Evolutionary conservation across 2,797 vertebrate genomes (phyloP).

Genomic region (Pantherophis vulpinus): DNA sequence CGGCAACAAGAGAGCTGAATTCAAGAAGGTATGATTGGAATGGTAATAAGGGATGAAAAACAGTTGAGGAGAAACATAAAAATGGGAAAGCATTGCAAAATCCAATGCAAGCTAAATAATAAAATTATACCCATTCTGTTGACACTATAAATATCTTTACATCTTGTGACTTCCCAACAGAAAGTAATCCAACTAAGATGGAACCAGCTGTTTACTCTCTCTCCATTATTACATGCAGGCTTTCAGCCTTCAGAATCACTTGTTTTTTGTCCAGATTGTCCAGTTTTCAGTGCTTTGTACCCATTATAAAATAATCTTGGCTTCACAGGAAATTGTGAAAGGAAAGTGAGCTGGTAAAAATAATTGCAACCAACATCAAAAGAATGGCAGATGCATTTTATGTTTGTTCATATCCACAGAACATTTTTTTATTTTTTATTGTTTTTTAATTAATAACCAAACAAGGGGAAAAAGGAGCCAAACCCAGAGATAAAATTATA

Average conservation of each 20-base stretch:
- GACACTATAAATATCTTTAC: neutral
- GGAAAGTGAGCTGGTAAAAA: neutral
- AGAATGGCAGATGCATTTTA: neutral
- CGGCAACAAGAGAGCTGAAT: neutral
- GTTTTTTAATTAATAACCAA: neutral
- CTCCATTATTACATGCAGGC: neutral
- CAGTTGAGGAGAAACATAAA: neutral
- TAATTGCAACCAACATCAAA: neutral
- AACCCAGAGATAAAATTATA: neutral
- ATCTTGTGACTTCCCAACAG: neutral
- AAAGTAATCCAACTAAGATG: neutral
- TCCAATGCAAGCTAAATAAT: neutral
- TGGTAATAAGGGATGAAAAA: neutral
- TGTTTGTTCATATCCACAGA: neutral
- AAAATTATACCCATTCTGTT: neutral
- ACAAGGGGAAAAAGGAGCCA: no score
- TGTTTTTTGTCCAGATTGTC: neutral
- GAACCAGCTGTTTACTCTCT: neutral
- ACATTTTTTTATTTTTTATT: neutral
- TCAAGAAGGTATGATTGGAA: neutral
- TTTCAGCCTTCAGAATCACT: neutral
- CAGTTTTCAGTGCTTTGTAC: neutral
- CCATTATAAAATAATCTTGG: neutral
- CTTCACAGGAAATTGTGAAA: neutral
- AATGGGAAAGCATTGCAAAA: neutral